Conservation (phyloP, 2,797 vertebrate species). For the Channa striata region DNA sequence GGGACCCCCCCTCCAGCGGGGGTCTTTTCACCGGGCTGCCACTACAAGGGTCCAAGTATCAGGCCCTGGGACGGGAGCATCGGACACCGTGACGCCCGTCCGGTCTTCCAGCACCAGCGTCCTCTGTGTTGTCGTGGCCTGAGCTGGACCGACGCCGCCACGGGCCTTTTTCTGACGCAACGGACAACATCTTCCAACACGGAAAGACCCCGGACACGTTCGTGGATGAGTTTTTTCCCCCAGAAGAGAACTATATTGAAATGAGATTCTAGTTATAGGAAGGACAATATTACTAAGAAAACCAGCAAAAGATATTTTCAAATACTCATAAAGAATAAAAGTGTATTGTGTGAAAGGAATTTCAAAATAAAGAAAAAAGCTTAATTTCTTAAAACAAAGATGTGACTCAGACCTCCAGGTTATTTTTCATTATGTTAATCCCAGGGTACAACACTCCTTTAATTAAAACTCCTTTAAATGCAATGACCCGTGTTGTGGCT, state of each 20-base stretch:
- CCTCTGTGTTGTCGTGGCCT: slow-evolving; percentile 69
- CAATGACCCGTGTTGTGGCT: slow-evolving; percentile 57
- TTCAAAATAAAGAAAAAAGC: slow-evolving; percentile 59
- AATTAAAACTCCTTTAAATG: slow-evolving; percentile 75
- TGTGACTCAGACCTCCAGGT: slow-evolving; percentile 70
- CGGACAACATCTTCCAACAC: slow-evolving; percentile 20
- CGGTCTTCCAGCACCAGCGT: slow-evolving; percentile 70
- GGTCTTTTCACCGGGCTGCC: slow-evolving; percentile 46
- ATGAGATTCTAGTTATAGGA: slow-evolving; percentile 81
- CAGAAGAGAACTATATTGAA: slow-evolving; percentile 81
- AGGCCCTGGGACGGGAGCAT: slow-evolving; percentile 42
- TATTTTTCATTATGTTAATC: slow-evolving; percentile 75
- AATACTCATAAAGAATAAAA: slow-evolving; percentile 79
- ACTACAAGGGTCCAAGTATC: slow-evolving; percentile 59
- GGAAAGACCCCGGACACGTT: slow-evolving; percentile 72
- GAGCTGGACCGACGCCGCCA: slow-evolving; percentile 68
- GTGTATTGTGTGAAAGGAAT: slow-evolving; percentile 74
- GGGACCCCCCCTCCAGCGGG: slow-evolving; percentile 8
- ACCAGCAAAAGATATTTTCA: slow-evolving; percentile 87
- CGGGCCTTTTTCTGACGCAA: slow-evolving; percentile 67
- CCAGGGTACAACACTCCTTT: slow-evolving; percentile 69
- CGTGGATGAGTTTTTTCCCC: slow-evolving; percentile 70
- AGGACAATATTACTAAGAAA: slow-evolving; percentile 79
- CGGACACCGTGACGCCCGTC: slow-evolving; percentile 17
- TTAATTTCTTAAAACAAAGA: slow-evolving; percentile 78